Conservation (phyloP, 2,797 vertebrate species). For the Hipposideros larvatus region DNA sequence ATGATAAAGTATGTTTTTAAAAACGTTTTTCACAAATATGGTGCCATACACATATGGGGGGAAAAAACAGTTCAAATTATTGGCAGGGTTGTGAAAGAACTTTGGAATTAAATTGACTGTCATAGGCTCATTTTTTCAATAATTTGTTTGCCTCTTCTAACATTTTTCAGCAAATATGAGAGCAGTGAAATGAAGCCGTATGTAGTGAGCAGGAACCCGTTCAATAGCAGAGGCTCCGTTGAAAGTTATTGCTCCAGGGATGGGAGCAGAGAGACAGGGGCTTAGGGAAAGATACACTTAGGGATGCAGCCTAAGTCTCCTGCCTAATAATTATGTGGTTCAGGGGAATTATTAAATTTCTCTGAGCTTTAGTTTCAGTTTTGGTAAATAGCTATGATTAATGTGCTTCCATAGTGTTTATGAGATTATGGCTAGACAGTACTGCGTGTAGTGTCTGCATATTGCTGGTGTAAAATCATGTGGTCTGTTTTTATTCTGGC, state of each 20-base stretch:
- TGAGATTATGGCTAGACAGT: not conserved
- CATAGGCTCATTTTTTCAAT: slow-evolving; percentile 52
- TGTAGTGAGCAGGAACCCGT: slow-evolving; percentile 41
- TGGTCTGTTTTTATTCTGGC: not conserved
- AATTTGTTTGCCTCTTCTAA: slow-evolving; percentile 14
- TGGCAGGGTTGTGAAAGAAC: slow-evolving; percentile 35
- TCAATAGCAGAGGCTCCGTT: slow-evolving; percentile 22
- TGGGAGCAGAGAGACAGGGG: not conserved
- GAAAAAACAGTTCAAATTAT: not conserved
- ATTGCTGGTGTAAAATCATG: not conserved
- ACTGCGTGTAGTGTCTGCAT: not conserved
- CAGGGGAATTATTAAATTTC: not conserved
- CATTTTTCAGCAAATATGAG: slow-evolving; percentile 55
- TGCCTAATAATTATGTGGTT: slow-evolving; percentile 31
- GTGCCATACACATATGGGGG: not conserved
- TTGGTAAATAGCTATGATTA: slow-evolving; percentile 31
- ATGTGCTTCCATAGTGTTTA: not conserved
- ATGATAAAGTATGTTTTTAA: slow-evolving; percentile 46
- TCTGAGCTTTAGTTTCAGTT: not conserved
- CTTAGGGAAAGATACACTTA: not conserved
- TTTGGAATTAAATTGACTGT: slow-evolving; percentile 45
- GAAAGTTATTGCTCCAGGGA: not conserved
- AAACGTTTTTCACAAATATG: not conserved
- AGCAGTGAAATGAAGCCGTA: slow-evolving; percentile 61
- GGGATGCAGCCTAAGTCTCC: not conserved